Evolutionary conservation across 1,140 invertebrate species (phyloP), one percentile per base, ranked within the genome.

Genomic region (Pygmarrhopalites habei): DNA sequence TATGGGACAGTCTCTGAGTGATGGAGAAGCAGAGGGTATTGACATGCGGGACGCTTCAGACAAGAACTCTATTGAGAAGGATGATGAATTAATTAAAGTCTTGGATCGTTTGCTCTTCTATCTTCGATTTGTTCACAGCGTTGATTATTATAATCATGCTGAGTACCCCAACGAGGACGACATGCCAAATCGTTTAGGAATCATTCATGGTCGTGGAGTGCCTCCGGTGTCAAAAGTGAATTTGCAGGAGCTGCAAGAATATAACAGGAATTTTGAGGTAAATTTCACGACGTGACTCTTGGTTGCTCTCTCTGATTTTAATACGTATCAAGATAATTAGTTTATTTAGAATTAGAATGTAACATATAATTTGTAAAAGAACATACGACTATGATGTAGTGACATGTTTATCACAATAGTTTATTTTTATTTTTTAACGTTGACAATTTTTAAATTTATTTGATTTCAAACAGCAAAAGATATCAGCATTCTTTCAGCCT

Each of bases 111-210:
- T 99, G 43, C 83, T 99, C 32, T 76, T 98, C 12, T 99, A 99
- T 75, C 77, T 99, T 65, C 83, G 97, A 35, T 84, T 99, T 47
- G 97, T 99, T 0, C 95, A 99, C 78, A 98, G 95, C 0, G 88
- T 99, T 47, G 97, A 99, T 77, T 99, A 95, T 74, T 99, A 99
- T 75, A 97, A 95, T 78, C 92, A 95, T 72, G 94, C 90, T 72
- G 95, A 99, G 73, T 99, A 99, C 80, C 92, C 95, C 0, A 96
- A 97, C 74, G 97, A 99, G 78, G 96, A 99, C 77, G 95, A 97
- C 74, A 99, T 99, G 96, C 97, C 97, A 0, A 98, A 99, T 76
- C 82, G 95, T 29, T 97, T 95, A 78, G 95, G 95, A 17, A 96
- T 99, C 64, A 92, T 99, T 81, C 96, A 99, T 75, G 93, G 93